Conservation (phyloP, 2,888 invertebrate genomes). For the Oscheius myriophilus region DNA sequence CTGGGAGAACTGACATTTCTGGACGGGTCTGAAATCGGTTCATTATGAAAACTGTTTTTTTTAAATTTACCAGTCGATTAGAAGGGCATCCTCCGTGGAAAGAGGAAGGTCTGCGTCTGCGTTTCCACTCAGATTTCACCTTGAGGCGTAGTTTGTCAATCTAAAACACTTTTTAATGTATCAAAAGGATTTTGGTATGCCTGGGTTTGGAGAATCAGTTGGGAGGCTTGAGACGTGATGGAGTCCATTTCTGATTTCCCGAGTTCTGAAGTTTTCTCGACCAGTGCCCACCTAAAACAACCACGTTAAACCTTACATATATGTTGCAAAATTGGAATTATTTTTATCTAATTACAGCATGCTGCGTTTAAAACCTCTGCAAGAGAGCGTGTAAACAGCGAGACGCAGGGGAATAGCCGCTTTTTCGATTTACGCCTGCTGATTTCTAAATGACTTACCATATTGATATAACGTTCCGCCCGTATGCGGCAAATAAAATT, state of each 20-base stretch:
- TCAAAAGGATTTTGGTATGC: too few relatives aligned
- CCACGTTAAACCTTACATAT: too few relatives aligned
- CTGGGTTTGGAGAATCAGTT: slow-evolving; percentile 65
- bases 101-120: slow-evolving; percentile 53
- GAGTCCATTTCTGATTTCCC: slow-evolving; percentile 58
- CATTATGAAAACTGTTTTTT: not conserved
- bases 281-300: slow-evolving; percentile 45
- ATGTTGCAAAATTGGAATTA: too few relatives aligned
- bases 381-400: too few relatives aligned
- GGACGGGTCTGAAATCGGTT: not conserved
- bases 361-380: too few relatives aligned
- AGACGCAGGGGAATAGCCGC: too few relatives aligned
- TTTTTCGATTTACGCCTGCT: too few relatives aligned
- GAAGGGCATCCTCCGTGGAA: slow-evolving; percentile 60
- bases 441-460: too few relatives aligned
- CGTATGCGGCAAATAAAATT: too few relatives aligned
- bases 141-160: slow-evolving; percentile 47
- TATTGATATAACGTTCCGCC: too few relatives aligned
- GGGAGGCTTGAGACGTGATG: slow-evolving; percentile 60
- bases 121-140: slow-evolving; percentile 35
- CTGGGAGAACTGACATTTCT: not conserved
- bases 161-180: slow-evolving; percentile 21
- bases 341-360: too few relatives aligned
- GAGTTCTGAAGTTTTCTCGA: slow-evolving; percentile 59
- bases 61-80: slow-evolving; percentile 22